A percentile compares a stretch with the other conserved stretches of the same genome.
These are phyloP conservation scores for Troides helena DNA, from an alignment of 2,888 invertebrate species.

Conservation along the genomic window DNA sequence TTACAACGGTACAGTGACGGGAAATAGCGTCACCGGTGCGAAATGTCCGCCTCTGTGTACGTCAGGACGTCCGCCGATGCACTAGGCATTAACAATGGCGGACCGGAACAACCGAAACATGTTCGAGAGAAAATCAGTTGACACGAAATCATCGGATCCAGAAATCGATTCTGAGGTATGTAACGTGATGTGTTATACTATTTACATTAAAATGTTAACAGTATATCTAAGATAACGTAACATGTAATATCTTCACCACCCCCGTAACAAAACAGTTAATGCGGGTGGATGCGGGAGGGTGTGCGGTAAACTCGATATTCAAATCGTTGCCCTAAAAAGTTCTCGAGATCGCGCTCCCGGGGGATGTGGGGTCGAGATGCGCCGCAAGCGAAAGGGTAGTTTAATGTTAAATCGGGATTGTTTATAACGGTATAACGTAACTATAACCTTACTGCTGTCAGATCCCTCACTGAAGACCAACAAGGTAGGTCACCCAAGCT, in stretches of 20 bases:
- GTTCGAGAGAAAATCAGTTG: too few relatives aligned
- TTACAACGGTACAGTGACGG: constrained; percentile 22
- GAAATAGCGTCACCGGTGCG: constrained; percentile 19
- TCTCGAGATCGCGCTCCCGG: constrained; percentile 16
- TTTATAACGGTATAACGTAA: not conserved
- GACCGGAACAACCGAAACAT: too few relatives aligned
- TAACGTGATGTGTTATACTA: too few relatives aligned
- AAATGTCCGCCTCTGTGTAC: constrained; percentile 19
- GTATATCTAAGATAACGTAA: not conserved
- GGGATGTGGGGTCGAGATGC: constrained; percentile 9
- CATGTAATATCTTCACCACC: not conserved
- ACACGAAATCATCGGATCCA: too few relatives aligned
- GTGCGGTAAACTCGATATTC: constrained; percentile 17
- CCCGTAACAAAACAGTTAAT: constrained; percentile 15
- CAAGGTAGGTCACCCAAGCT: too few relatives aligned
- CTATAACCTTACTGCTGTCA: too few relatives aligned
- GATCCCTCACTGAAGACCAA: too few relatives aligned
- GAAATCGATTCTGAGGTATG: too few relatives aligned
- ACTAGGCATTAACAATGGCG: not conserved
- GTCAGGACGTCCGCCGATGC: constrained; percentile 9
- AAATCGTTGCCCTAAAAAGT: constrained; percentile 22
- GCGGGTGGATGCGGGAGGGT: not conserved
- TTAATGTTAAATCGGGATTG: constrained; percentile 3
- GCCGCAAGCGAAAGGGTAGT: not conserved
- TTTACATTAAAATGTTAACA: too few relatives aligned